phyloP scores from a whole-genome alignment of 92 coral and sea anemone genomes.

The Porites cylindrica region DNA sequence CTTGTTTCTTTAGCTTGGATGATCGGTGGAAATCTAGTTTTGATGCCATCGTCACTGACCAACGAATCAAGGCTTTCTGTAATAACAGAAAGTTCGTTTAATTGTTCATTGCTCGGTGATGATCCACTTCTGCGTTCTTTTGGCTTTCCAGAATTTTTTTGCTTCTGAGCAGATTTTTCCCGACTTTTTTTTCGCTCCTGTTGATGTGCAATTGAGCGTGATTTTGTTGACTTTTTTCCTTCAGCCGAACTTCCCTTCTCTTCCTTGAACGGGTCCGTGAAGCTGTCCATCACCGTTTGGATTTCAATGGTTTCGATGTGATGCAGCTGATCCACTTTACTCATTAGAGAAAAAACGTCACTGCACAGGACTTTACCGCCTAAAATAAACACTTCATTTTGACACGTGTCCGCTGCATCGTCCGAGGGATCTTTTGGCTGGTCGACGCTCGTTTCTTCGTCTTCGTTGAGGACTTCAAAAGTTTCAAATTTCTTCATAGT shows the following conservation, averaged over 20 bases:
- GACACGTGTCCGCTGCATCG: background rate
- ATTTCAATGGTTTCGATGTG: background rate
- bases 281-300: background rate
- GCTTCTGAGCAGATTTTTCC: background rate
- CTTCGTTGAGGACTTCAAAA: background rate
- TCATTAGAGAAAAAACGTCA: background rate
- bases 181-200: conserved; percentile 6
- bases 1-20: background rate
- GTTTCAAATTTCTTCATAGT: background rate
- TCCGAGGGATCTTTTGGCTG: background rate
- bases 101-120: background rate
- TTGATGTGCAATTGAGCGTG: background rate
- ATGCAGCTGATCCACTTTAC: background rate
- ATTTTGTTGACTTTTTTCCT: background rate
- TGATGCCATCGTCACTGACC: background rate
- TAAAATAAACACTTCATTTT: background rate
- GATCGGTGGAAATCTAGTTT: conserved; percentile 3
- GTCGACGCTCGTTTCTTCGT: background rate
- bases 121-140: background rate
- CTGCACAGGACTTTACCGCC: background rate
- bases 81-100: background rate
- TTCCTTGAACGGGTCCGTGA: background rate
- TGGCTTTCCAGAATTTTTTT: background rate
- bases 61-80: background rate
- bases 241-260: background rate